Evolutionary conservation across 1,140 invertebrate genomes (phyloP).

Genomic region (Limonius californicus): DNA sequence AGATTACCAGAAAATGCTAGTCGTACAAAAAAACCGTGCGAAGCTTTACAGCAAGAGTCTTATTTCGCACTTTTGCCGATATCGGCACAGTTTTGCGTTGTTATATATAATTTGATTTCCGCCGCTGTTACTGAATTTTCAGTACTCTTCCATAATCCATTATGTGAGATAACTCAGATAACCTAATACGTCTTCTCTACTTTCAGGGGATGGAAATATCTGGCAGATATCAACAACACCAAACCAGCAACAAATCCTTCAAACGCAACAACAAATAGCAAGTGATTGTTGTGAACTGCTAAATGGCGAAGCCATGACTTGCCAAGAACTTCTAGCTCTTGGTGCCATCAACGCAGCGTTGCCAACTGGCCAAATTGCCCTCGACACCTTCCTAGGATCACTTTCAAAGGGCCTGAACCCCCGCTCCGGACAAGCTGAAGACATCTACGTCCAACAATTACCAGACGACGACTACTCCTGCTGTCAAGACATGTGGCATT

Average conservation of each 20-base stretch:
- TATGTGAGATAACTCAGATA: too few relatives aligned
- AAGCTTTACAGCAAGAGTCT: too few relatives aligned
- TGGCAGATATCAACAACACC: slow-evolving; percentile 52
- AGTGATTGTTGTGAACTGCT: slow-evolving; percentile 52
- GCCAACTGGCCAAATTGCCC: slow-evolving; percentile 79
- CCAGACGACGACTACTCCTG: slow-evolving; percentile 66
- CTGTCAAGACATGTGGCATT: slow-evolving; percentile 65
- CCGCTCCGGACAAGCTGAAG: slow-evolving; percentile 31
- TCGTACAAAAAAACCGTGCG: too few relatives aligned
- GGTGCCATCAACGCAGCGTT: slow-evolving; percentile 87
- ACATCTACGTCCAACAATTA: slow-evolving; percentile 32
- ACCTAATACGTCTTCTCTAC: too few relatives aligned
- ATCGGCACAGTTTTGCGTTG: too few relatives aligned
- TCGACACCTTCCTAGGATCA: slow-evolving; percentile 76
- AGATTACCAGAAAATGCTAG: too few relatives aligned
- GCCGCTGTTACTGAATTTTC: too few relatives aligned
- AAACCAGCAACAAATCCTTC: slow-evolving; percentile 39
- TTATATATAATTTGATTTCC: too few relatives aligned
- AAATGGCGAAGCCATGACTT: slow-evolving; percentile 70
- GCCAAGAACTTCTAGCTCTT: slow-evolving; percentile 85
- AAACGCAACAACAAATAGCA: slow-evolving; percentile 39
- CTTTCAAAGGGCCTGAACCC: slow-evolving; percentile 60
- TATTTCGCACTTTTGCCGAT: too few relatives aligned
- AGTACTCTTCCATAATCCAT: too few relatives aligned
- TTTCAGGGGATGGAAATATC: slow-evolving; percentile 58